Percentiles rank a stretch among this genome's conserved stretches.
Evolutionary conservation across 2,797 vertebrate genomes (phyloP).

Genomic region (Cryptoprocta ferox): DNA sequence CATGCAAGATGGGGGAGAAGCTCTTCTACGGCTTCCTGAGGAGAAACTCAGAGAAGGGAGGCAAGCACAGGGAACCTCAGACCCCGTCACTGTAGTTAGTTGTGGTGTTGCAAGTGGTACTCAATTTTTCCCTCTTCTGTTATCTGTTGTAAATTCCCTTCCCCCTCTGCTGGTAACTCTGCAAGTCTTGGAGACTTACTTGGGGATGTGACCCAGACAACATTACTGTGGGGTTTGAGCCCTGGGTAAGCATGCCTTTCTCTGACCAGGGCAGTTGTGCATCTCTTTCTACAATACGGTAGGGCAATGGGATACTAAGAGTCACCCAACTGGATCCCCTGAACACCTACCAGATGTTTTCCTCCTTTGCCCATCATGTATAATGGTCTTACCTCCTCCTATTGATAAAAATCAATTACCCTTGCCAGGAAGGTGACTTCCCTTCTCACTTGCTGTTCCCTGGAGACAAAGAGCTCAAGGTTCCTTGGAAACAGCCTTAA

Average conservation of each 20-base stretch:
- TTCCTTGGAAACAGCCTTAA: neutral
- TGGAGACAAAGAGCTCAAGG: neutral
- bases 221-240: neutral
- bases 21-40: neutral
- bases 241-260: neutral
- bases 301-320: neutral
- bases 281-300: neutral
- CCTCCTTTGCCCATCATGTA: neutral
- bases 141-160: neutral
- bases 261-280: neutral
- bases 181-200: neutral
- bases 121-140: neutral
- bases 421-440: neutral
- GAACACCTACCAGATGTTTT: neutral
- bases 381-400: neutral
- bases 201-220: neutral
- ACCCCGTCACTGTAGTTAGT: neutral
- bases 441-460: neutral
- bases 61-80: neutral
- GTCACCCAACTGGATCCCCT: neutral
- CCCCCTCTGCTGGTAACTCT: neutral
- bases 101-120: neutral
- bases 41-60: neutral
- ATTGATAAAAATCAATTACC: neutral
- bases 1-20: rapidly evolving